Conservation (phyloP, 2,797 vertebrate genomes). For the Leptoclinus maculatus region DNA sequence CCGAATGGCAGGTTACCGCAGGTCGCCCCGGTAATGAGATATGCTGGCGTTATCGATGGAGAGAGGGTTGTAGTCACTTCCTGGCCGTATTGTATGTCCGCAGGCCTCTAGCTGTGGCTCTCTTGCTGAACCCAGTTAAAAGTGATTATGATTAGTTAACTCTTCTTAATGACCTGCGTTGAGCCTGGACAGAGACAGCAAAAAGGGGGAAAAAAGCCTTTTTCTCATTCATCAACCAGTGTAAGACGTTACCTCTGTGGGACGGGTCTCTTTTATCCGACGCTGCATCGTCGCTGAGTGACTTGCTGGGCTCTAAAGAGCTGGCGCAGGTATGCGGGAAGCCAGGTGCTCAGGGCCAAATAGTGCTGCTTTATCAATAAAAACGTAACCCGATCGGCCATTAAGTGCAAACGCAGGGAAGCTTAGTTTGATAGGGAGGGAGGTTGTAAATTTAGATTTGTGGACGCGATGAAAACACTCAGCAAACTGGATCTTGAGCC, state of each 20-base stretch:
- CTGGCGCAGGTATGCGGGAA: slow-evolving; percentile 57
- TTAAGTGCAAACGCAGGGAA: slow-evolving; percentile 69
- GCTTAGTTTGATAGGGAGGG: slow-evolving; percentile 54
- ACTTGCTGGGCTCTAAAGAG: slow-evolving; percentile 58
- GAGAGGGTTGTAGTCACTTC: slow-evolving; percentile 73
- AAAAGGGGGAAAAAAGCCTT: slow-evolving; percentile 44
- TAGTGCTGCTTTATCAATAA: slow-evolving; percentile 81
- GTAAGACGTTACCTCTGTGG: slow-evolving; percentile 36
- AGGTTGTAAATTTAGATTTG: slow-evolving; percentile 77
- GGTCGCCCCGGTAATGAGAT: slow-evolving; percentile 81
- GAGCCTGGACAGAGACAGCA: slow-evolving; percentile 41
- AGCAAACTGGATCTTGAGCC: slow-evolving; percentile 52
- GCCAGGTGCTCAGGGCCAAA: slow-evolving; percentile 70
- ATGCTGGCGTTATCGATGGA: slow-evolving; percentile 73
- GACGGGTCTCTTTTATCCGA: slow-evolving; percentile 57
- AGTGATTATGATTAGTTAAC: slow-evolving; percentile 84
- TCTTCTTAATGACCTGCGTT: slow-evolving; percentile 78
- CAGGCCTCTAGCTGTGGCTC: slow-evolving; percentile 54
- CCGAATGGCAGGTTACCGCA: slow-evolving; percentile 70
- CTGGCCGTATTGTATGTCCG: slow-evolving; percentile 69
- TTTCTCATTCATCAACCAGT: slow-evolving; percentile 33
- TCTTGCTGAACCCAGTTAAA: slow-evolving; percentile 63
- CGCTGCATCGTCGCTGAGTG: slow-evolving; percentile 54
- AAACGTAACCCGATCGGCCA: slow-evolving; percentile 69
- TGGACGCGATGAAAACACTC: slow-evolving; percentile 66